A percentile compares a stretch with the other conserved stretches of the same genome.
Evolutionary conservation across 2,888 invertebrate genomes (phyloP).

Genomic region (Nycteola revayana): DNA sequence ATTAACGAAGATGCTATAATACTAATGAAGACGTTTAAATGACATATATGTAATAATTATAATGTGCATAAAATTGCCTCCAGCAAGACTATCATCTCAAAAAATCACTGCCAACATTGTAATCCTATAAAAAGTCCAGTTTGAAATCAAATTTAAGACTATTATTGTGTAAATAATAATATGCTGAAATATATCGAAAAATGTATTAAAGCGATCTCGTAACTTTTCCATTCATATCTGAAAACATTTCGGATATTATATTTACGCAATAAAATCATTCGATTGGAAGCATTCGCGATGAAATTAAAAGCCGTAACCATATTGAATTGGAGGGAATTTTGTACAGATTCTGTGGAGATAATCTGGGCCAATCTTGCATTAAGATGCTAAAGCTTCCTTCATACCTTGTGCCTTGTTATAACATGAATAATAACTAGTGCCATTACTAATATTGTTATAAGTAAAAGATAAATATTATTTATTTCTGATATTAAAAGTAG

Average conservation of each 20-base stretch:
- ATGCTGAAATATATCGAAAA: too few relatives aligned
- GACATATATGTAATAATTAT: too few relatives aligned
- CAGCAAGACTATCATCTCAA: too few relatives aligned
- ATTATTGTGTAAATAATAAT: too few relatives aligned
- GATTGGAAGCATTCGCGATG: conserved; percentile 6
- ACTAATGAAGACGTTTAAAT: too few relatives aligned
- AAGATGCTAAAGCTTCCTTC: conserved; percentile 26
- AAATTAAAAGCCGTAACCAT: conserved; percentile 14
- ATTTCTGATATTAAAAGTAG: conserved; percentile 31
- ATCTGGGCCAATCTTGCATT: conserved; percentile 22
- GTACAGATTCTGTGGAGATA: conserved; percentile 13
- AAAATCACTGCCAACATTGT: too few relatives aligned
- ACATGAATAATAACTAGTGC: conserved; percentile 57
- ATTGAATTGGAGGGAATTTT: conserved; percentile 11
- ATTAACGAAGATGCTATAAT: too few relatives aligned
- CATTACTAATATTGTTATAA: conserved; percentile 60
- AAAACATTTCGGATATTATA: conserved; percentile 5
- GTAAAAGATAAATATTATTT: conserved; percentile 36
- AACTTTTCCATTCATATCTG: conserved; percentile 5
- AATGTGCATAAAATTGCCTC: too few relatives aligned
- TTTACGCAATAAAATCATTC: too few relatives aligned
- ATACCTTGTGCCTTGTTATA: conserved; percentile 52
- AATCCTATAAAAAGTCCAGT: too few relatives aligned
- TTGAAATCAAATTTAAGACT: too few relatives aligned
- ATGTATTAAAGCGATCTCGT: too few relatives aligned